Evolutionary conservation across 1,140 invertebrate species (phyloP), one percentile per base, ranked within the genome.

Genomic region (Dolichoris vasculosae): DNA sequence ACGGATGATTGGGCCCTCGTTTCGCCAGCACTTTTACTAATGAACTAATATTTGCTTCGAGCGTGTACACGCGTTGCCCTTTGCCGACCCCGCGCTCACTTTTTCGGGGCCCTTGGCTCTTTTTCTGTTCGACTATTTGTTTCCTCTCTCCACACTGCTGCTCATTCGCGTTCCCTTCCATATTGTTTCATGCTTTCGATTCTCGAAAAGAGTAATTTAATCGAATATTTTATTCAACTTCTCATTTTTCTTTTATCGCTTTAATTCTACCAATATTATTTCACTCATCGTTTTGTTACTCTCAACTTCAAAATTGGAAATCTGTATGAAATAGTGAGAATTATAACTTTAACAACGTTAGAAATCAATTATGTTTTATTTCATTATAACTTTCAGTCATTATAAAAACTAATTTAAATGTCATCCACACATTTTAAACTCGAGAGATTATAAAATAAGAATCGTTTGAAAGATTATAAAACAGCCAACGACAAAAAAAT

Each of bases 21-120:
- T 40, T 64, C 46, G 1, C 3, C 35, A 90, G 89, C 92, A 93
- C 92, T 93, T 93, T 93, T 92, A 89, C 89, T 93, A 93, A 93
- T 93, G 92, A 93, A 93, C 92, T 93, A 93, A 93, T 93, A 93
- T 93, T 93, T 93, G 91, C 91, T 82, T 88, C 90, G 90, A 90
- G 88, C 91, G 89, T 89, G 59, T 86, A 86, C 64, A 81, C 79
- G 30, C 86, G 73, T 55, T 40, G 80, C 87, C 80, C 40, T 78
- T 83, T 79, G 26, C 67, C 64, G 63, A 32, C 79, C 67, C 76
- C 83, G 59, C 83, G 46, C 32, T 11, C 38, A 51, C 40, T 63
- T 76, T 83, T 78, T 64, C 67, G 38, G 43, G 38, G 51, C 55
- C 78, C 40, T 63, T 30, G 35, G 7, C 46, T 69, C 43, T 69